Percentiles rank a stretch among this genome's conserved stretches.
Conservation (phyloP, 2,888 invertebrate species). For the Ormyrus pomaceus region DNA sequence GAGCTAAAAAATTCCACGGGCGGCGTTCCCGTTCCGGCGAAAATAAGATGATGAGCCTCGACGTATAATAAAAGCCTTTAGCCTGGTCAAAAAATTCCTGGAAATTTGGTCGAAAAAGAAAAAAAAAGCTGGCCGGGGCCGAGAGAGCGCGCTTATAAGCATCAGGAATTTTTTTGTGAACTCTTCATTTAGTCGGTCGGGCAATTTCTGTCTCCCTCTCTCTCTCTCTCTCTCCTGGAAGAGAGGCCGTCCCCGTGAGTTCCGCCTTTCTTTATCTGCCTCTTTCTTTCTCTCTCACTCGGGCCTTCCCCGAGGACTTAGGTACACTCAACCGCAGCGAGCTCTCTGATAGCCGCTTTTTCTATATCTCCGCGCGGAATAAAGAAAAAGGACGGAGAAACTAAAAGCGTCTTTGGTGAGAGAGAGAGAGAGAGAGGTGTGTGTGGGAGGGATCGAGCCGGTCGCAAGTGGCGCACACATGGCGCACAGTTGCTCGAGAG, state of each 20-base stretch:
- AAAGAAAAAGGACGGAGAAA: conserved; percentile 20
- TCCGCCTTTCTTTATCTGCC: conserved; percentile 24
- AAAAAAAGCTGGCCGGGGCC: not conserved
- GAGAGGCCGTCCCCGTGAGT: not conserved
- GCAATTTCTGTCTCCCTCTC: not conserved
- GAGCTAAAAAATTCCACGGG: too few species aligned
- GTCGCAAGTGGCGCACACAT: conserved; percentile 75
- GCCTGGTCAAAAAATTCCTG: conserved; percentile 5
- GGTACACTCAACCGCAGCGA: conserved; percentile 5
- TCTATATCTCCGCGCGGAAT: not conserved
- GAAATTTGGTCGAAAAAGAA: conserved; percentile 12
- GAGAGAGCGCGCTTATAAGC: not conserved
- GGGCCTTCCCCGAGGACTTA: conserved; percentile 21
- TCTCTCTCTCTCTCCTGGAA: conserved; percentile 2
- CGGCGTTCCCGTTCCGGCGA: not conserved
- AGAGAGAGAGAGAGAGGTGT: conserved; percentile 38
- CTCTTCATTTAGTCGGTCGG: conserved; percentile 39
- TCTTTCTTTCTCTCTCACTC: not conserved
- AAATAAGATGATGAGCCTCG: not conserved
- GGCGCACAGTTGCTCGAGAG: conserved; percentile 75
- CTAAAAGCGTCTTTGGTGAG: conserved; percentile 42
- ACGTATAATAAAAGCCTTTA: conserved; percentile 15
- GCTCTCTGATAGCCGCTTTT: conserved; percentile 19
- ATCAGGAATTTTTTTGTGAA: conserved; percentile 34
- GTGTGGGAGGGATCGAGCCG: conserved; percentile 50